Conservation (phyloP, 2,797 vertebrate genomes). For the Labroides dimidiatus region DNA sequence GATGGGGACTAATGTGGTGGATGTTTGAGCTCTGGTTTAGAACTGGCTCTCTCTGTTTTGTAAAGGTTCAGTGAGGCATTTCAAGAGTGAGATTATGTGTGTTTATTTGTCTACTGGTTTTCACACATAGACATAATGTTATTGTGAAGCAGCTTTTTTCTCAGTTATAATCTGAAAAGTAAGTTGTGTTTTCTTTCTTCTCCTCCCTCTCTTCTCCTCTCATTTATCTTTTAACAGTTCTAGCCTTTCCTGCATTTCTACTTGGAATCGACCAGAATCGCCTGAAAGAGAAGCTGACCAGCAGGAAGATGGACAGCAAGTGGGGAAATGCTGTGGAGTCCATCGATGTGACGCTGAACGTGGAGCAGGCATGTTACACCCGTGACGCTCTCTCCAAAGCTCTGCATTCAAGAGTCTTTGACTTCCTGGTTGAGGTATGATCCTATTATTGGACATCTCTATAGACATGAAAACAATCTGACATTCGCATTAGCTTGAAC, state of each 20-base stretch:
- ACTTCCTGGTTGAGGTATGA: conserved; percentile 95
- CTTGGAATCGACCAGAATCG: conserved; percentile 94
- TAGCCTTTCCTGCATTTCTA: conserved; percentile 96
- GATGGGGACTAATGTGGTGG: not conserved
- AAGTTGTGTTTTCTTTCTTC: not conserved
- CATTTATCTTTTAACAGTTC: conserved; percentile 80
- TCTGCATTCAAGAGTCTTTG: conserved; percentile 93
- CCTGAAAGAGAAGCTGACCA: conserved; percentile 96
- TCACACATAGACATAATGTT: not conserved
- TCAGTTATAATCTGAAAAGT: no score
- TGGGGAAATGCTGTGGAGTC: conserved; percentile 96
- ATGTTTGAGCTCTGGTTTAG: not conserved
- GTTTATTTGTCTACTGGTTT: conserved; percentile 19
- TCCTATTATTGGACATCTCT: not conserved
- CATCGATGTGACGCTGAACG: conserved; percentile 96
- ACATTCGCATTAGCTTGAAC: not conserved
- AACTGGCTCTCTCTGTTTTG: not conserved
- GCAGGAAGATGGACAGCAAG: conserved; percentile 98
- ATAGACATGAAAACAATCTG: not conserved
- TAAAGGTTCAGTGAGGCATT: conserved; percentile 4
- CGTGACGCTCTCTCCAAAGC: conserved; percentile 96
- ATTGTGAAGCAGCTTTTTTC: no score
- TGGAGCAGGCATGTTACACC: conserved; percentile 97
- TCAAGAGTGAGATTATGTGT: not conserved
- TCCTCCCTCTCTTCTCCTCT: not conserved